Evolutionary conservation across 2,113 vertebrate species (phyloP).

Genomic region (Actenoides hombroni): DNA sequence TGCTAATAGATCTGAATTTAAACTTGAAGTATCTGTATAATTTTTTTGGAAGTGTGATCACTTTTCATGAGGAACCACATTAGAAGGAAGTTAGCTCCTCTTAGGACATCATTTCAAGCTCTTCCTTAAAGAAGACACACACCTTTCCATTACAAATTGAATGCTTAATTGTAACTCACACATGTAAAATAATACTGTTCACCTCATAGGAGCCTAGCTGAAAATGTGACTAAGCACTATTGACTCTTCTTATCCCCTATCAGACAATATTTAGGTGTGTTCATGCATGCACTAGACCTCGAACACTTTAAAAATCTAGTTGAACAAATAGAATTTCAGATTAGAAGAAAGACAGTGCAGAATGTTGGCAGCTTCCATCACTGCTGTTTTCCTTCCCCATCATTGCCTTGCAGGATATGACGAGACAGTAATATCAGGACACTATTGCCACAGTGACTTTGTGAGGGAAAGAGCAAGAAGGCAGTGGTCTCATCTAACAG

Average conservation of each 20-base stretch:
- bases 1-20: background rate
- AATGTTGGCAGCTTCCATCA: background rate
- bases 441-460: slow-evolving; percentile 26
- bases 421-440: background rate
- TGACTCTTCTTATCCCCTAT: background rate
- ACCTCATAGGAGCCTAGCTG: background rate
- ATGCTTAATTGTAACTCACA: background rate
- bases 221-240: background rate
- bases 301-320: slow-evolving; percentile 5
- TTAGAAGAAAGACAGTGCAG: background rate
- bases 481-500: slow-evolving; percentile 12
- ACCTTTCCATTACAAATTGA: background rate
- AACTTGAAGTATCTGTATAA: background rate
- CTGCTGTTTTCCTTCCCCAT: background rate
- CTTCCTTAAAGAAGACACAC: background rate
- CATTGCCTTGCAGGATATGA: background rate
- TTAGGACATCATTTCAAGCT: background rate
- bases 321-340: slow-evolving; percentile 11
- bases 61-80: background rate
- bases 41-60: background rate
- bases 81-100: background rate
- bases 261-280: slow-evolving; percentile 11
- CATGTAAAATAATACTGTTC: background rate
- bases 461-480: slow-evolving; percentile 1
- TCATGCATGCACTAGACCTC: slow-evolving; percentile 6